Conservation (phyloP, 1,140 invertebrate genomes). For the Aphis gossypii region DNA sequence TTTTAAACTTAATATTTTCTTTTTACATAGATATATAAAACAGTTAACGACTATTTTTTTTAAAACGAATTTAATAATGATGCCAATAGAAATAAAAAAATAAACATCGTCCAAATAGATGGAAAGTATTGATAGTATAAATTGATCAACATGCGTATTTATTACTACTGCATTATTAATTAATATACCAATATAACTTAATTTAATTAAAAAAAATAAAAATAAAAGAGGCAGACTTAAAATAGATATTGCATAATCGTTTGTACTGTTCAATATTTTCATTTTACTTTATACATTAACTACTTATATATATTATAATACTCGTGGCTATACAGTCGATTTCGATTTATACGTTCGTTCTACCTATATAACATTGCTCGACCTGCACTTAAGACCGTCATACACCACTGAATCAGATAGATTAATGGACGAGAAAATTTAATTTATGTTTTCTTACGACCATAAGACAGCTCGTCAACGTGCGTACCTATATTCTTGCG, state of each 20-base stretch:
- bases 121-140: neutral
- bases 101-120: neutral
- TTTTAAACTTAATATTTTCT: too few relatives aligned
- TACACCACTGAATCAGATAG: neutral
- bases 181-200: neutral
- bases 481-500: neutral
- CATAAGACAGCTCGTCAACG: neutral
- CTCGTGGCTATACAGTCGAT: neutral
- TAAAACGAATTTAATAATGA: neutral
- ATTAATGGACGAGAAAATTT: slow-evolving; percentile 41
- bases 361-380: neutral
- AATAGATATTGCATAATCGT: neutral
- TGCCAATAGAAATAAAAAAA: neutral
- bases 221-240: neutral
- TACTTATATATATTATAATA: neutral
- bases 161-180: too few relatives aligned
- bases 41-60: neutral
- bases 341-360: neutral
- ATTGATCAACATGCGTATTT: neutral
- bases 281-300: neutral
- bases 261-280: neutral
- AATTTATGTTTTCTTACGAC: slow-evolving; percentile 35
- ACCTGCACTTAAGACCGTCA: neutral
- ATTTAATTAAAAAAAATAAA: neutral
- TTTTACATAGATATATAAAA: too few relatives aligned